Percentiles rank a stretch among this genome's conserved stretches.
These are phyloP conservation scores for Keiferia lycopersicella DNA, from an alignment of 2,888 invertebrate species.

Conservation along the genomic window DNA sequence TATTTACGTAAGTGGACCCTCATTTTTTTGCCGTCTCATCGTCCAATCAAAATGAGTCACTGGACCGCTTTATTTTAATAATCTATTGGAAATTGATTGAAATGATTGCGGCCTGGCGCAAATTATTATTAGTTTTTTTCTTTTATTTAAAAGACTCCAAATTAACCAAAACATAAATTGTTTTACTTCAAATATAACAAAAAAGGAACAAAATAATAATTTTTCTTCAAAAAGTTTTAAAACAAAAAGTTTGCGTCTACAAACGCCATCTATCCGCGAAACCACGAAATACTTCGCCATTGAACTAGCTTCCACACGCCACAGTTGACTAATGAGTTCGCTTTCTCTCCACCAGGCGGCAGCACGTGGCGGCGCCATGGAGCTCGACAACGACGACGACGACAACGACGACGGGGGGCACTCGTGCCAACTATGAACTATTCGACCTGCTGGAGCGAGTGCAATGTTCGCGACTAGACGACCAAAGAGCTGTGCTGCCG, in stretches of 20 bases:
- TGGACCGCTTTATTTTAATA: constrained; percentile 21
- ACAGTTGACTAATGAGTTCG: constrained; percentile 38
- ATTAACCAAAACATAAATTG: background rate
- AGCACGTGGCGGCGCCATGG: constrained; percentile 83
- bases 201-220: too few relatives aligned
- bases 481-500: constrained; percentile 98
- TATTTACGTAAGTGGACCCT: constrained; percentile 17
- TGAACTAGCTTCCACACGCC: constrained; percentile 1
- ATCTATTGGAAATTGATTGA: background rate
- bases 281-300: background rate
- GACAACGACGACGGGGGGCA: constrained; percentile 76
- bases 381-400: constrained; percentile 71
- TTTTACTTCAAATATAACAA: too few relatives aligned
- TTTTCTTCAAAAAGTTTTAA: too few relatives aligned
- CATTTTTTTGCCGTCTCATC: constrained; percentile 11
- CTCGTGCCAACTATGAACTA: constrained; percentile 87
- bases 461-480: constrained; percentile 96
- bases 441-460: constrained; percentile 97
- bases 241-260: background rate
- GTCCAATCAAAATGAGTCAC: constrained; percentile 9
- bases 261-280: constrained; percentile 20
- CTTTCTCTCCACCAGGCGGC: constrained; percentile 79
- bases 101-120: background rate
- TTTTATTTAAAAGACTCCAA: background rate
- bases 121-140: background rate